Conservation (phyloP, 2,113 vertebrate genomes). For the Hippolais icterina region DNA sequence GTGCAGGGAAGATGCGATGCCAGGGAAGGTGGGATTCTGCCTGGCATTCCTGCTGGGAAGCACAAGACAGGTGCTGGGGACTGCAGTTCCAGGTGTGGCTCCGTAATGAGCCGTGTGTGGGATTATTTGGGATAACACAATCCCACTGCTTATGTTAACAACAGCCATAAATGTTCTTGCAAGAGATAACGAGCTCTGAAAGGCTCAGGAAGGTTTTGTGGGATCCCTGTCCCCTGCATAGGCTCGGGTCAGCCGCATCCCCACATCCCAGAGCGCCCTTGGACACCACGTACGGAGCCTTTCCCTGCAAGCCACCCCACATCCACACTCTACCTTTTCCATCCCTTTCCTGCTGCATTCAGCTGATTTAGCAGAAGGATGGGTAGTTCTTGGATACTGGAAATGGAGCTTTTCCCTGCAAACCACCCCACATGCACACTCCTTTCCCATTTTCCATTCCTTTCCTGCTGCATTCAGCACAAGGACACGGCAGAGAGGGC, state of each 20-base stretch:
- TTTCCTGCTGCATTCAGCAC: background rate
- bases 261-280: background rate
- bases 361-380: background rate
- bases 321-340: rapidly evolving
- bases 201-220: background rate
- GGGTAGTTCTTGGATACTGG: background rate
- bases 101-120: background rate
- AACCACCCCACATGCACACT: background rate
- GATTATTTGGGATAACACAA: background rate
- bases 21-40: background rate
- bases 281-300: background rate
- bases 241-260: background rate
- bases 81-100: background rate
- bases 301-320: background rate
- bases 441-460: background rate
- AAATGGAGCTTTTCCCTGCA: background rate
- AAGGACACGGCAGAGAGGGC: background rate
- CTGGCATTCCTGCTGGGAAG: background rate
- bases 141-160: background rate
- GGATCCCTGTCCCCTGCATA: background rate
- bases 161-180: background rate
- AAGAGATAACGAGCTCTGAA: background rate
- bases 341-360: background rate
- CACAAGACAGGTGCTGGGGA: background rate
- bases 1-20: background rate